Evolutionary conservation across 2,113 vertebrate species (phyloP), one percentile per base, ranked within the genome.

Genomic region (Lucifuga dentata): DNA sequence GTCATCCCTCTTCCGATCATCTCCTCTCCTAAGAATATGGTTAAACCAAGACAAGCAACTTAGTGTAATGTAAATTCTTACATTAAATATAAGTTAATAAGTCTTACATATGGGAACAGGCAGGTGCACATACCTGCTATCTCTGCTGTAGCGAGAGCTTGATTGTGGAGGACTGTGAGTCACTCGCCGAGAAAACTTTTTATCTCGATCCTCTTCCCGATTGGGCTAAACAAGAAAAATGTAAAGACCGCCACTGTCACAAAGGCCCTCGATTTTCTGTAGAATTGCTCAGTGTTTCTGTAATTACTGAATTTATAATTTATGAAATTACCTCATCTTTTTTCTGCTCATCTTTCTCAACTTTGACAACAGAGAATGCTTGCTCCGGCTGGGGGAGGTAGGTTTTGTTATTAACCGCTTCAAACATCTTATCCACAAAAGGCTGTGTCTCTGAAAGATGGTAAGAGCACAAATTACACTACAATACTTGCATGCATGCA

Each of bases 391-490:
- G 94, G 91, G 97, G 97, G 93, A 98, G 94, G 70, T 98, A 99
- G 90, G 94, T 95, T 90, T 98, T 98, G 77, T 94, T 94, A 93
- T 95, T 95, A 90, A 99, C 93, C 73, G 97, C 97, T 92, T 98
- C 97, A 89, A 99, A 99, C 83, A 99, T 93, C 89, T 95, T 98
- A 89, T 99, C 97, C 78, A 99, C 98, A 93, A 99, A 99, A 68
- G 85, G 94, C 78, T 98, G 96, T 2, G 98, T 99, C 76, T 99
- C 98, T 99, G 87, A 45, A 91, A 83, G 38, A 64, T 50, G 5
- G 20, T 5, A 41, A 8, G 0, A 13, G 26, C 7, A 3, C 8
- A 15, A 13, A 44, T 17, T 2, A 23, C 48, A 13, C 5, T 29
- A 40, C 4, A 3, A 38, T 1, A 19, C 23, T 11, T 24, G 1